Base-by-base conservation (phyloP, 2,797 vertebrate genomes). In the Aselliscus stoliczkanus region DNA sequence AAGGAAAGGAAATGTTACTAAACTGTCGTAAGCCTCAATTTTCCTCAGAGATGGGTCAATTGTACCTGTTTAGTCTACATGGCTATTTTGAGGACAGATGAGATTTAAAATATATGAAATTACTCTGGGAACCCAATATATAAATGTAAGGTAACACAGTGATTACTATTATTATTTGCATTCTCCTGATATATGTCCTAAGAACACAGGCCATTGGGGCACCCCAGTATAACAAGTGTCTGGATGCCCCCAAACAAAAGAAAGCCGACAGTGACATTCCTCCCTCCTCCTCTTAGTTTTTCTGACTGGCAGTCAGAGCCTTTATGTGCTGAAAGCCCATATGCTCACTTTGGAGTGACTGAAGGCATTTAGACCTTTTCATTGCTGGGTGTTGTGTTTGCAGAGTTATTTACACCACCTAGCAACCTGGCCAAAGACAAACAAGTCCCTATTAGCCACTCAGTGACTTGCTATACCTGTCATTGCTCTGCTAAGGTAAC, bases 391-490 rank as follows among this genome's bases (percentile, higher is more conserved):
- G 21, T 73, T 92, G 56, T 83, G 69, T 95, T 96, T 96, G 90
- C 52, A 93, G 81, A 97, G 73, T 93, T 97, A 70, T 86, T 93
- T 85, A 93, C 82, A 92, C 94, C 88, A 67, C 88, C 93, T 93
- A 96, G 82, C 89, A 93, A 88, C 96, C 77, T 75, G 70, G 54
- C 92, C 73, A 73, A 95, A 95, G 92, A 83, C 83, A 96, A 97
- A 97, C 83, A 97, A 97, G 54, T 92, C n/a, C 42, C 72, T 44
- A 9, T 42, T 42, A 58, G 84, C 47, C 70, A 7, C 92, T 34
- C 72, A 18, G 47, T 77, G 84, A 82, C 86, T 83, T 37, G 73
- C 73, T 70, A 21, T 79, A 65, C 91, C 91, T 86, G 64, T 56
- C 64, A 73, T 76, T 88, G 70, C 88, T 92, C 75, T 95, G 75